A percentile compares a stretch with the other conserved stretches of the same genome.
Evolutionary conservation across 2,113 vertebrate species (phyloP).

Genomic region (Hemiprocne comata): DNA sequence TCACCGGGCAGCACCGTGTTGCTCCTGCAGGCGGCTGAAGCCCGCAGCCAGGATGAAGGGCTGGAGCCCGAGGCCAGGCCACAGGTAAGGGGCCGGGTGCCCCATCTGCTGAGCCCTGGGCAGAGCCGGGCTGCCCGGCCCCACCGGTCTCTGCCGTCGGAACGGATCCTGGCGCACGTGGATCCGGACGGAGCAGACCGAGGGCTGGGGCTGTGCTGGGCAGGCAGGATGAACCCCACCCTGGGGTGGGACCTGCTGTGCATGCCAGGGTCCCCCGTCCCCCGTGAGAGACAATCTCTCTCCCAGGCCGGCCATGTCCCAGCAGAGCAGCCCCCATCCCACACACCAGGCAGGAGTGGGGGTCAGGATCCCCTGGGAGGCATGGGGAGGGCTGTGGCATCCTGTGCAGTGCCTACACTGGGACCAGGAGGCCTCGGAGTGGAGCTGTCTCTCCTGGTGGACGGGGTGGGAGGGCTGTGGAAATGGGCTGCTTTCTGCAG

Average conservation of each 20-base stretch:
- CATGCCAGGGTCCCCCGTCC: fast-evolving
- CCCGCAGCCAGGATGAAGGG: conserved; percentile 47
- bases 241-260: neutral
- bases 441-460: neutral
- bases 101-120: neutral
- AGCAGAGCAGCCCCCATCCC: neutral
- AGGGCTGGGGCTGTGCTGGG: neutral
- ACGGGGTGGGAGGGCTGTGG: neutral
- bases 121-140: neutral
- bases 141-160: fast-evolving
- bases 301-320: neutral
- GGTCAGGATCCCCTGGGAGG: neutral
- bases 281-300: neutral
- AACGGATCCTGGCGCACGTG: neutral
- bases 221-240: neutral
- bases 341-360: neutral
- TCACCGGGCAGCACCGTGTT: conserved; percentile 28
- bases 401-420: fast-evolving
- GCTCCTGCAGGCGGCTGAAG: conserved; percentile 78
- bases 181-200: neutral
- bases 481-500: neutral
- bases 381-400: neutral
- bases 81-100: conserved; percentile 75
- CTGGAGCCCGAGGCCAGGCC: conserved; percentile 1
- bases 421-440: neutral